phyloP scores from a whole-genome alignment of 2,888 invertebrate genomes.

The Strigamia crassipes region DNA sequence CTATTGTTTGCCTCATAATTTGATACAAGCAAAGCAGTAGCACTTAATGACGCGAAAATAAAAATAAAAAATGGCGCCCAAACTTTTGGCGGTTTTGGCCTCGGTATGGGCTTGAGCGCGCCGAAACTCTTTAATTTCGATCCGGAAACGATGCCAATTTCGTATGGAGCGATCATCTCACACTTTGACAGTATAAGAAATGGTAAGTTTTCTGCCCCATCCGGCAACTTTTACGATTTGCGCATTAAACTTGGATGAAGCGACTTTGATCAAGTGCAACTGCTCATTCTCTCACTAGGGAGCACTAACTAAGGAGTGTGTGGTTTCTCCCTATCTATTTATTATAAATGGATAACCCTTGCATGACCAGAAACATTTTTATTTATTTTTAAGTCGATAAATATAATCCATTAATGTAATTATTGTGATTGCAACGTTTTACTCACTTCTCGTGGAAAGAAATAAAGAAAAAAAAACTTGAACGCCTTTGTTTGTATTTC shows the following conservation, averaged over 20 bases:
- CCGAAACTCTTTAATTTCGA: background rate
- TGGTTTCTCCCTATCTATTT: constrained; percentile 35
- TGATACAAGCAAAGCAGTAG: background rate
- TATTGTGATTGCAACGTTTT: background rate
- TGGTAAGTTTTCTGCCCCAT: constrained; percentile 31
- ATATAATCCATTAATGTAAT: background rate
- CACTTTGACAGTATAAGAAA: background rate
- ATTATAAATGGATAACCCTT: constrained; percentile 42
- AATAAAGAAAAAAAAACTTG: background rate
- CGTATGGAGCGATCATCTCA: constrained; percentile 18
- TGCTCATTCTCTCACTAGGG: constrained; percentile 40
- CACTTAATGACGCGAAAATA: background rate
- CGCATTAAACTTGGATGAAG: constrained; percentile 31
- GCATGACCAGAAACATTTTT: constrained; percentile 31
- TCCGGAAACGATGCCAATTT: constrained; percentile 25
- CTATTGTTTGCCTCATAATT: constrained; percentile 4
- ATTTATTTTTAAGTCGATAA: background rate
- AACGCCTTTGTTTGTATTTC: background rate
- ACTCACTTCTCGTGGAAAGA: background rate
- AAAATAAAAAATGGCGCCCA: background rate
- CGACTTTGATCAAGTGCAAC: constrained; percentile 39
- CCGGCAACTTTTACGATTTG: constrained; percentile 29
- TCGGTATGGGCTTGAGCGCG: background rate
- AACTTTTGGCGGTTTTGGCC: background rate
- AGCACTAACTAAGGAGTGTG: constrained; percentile 37